phyloP scores from a whole-genome alignment of 1,140 invertebrate genomes.

The Drosophila murphyi region DNA sequence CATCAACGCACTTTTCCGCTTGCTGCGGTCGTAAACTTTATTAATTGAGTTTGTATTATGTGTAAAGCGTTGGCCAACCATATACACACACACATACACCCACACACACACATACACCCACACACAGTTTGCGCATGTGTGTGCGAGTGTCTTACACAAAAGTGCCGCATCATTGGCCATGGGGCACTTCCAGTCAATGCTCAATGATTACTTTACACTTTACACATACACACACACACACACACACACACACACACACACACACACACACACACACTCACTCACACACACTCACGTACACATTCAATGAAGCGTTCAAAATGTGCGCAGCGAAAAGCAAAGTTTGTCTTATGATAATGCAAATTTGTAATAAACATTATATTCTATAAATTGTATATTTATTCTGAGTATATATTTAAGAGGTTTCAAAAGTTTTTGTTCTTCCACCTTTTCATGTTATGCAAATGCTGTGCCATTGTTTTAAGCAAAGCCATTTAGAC shows the following conservation, averaged over 20 bases:
- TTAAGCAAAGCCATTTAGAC: background rate
- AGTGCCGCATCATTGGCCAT: slow-evolving; percentile 38
- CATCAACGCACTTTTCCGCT: slow-evolving; percentile 70
- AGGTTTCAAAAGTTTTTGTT: slow-evolving; percentile 16
- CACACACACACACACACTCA: too few relatives aligned
- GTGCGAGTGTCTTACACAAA: slow-evolving; percentile 10
- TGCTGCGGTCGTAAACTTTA: slow-evolving; percentile 67
- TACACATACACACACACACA: background rate
- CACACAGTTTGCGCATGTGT: background rate
- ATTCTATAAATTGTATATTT: background rate
- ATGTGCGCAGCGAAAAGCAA: slow-evolving; percentile 27
- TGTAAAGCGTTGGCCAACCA: slow-evolving; percentile 19
- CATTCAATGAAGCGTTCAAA: background rate
- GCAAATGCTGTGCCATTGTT: background rate
- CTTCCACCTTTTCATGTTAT: slow-evolving; percentile 5
- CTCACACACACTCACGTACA: too few relatives aligned
- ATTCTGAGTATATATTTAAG: slow-evolving; percentile 9
- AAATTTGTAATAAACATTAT: slow-evolving; percentile 39
- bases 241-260: too few relatives aligned
- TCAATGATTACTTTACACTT: slow-evolving; percentile 45
- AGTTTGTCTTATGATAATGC: slow-evolving; percentile 49
- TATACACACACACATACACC: slow-evolving; percentile 4
- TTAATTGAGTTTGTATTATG: slow-evolving; percentile 72
- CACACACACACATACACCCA: background rate
- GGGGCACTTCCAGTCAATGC: slow-evolving; percentile 1